phyloP scores from a whole-genome alignment of 2,113 vertebrate genomes.

The Triplophysa siluroides region DNA sequence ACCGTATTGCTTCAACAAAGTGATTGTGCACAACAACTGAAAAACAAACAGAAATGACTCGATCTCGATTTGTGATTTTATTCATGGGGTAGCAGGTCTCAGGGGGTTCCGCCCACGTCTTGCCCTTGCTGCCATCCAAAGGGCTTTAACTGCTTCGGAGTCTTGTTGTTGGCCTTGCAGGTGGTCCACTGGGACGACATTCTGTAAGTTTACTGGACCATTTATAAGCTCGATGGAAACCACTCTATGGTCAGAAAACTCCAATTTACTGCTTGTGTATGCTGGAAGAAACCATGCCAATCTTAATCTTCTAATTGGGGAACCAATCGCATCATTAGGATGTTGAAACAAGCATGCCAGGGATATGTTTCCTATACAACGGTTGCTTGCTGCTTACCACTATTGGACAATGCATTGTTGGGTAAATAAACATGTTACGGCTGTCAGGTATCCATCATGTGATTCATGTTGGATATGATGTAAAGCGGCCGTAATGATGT shows the following conservation, averaged over 20 bases:
- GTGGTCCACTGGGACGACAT: conserved; percentile 8
- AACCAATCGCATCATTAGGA: not conserved
- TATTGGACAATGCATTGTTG: too few species aligned
- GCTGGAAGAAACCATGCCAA: not conserved
- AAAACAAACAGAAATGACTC: conserved; percentile 1
- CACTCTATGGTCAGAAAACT: not conserved
- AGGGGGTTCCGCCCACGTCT: conserved; percentile 15
- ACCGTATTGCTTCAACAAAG: not conserved
- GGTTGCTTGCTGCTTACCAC: too few species aligned
- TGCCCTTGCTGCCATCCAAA: conserved; percentile 9
- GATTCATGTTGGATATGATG: too few species aligned
- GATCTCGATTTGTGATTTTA: not conserved
- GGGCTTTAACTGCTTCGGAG: conserved; percentile 12
- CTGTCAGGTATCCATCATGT: too few species aligned
- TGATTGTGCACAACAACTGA: not conserved
- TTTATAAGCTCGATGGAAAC: not conserved
- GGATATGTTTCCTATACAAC: too few species aligned
- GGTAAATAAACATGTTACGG: too few species aligned
- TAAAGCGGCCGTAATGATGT: too few species aligned
- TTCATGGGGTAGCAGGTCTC: conserved; percentile 1
- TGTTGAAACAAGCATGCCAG: not conserved
- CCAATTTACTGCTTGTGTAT: not conserved
- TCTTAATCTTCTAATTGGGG: not conserved
- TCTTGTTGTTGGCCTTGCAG: conserved; percentile 15
- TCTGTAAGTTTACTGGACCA: not conserved